A percentile compares a stretch with the other conserved stretches of the same genome.
Evolutionary conservation across 2,888 invertebrate genomes (phyloP).

Genomic region (Octodonta nipae): DNA sequence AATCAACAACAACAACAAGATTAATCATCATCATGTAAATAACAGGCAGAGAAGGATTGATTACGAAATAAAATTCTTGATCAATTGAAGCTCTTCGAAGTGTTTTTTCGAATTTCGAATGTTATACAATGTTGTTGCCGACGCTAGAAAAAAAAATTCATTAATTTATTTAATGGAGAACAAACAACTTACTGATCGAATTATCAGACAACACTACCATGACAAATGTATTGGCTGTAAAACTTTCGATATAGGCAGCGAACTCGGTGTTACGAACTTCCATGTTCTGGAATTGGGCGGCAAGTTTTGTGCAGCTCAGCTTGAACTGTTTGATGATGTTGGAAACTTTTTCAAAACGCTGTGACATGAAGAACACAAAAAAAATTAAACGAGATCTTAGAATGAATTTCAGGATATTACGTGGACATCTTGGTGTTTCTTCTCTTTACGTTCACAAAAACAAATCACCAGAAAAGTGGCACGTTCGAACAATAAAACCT

Average conservation of each 20-base stretch:
- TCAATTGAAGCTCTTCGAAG: constrained; percentile 95
- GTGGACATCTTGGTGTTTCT: constrained; percentile 90
- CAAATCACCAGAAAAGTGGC: constrained; percentile 98
- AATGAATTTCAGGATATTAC: no score
- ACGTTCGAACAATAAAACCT: constrained; percentile 92
- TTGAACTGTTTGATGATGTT: constrained; percentile 99
- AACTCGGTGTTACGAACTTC: constrained; percentile 93
- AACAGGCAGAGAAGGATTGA: no score
- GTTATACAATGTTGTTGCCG: constrained; percentile 91
- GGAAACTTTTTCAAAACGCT: constrained; percentile 98
- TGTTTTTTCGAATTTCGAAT: constrained; percentile 94
- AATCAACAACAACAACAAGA: no score
- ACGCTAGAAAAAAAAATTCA: no score
- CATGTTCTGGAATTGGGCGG: constrained; percentile 97
- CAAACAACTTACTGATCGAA: no score
- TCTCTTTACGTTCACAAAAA: constrained; percentile 80
- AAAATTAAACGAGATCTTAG: no score
- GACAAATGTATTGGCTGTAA: constrained; percentile 97
- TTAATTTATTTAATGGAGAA: no score
- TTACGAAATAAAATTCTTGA: no score
- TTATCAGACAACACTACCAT: constrained; percentile 99
- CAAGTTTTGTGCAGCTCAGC: constrained; percentile 88
- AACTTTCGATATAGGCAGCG: constrained; percentile 95
- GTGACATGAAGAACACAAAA: no score
- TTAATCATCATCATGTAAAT: no score